phyloP scores from a whole-genome alignment of 1,140 invertebrate genomes.

The Drosophila sechellia region DNA sequence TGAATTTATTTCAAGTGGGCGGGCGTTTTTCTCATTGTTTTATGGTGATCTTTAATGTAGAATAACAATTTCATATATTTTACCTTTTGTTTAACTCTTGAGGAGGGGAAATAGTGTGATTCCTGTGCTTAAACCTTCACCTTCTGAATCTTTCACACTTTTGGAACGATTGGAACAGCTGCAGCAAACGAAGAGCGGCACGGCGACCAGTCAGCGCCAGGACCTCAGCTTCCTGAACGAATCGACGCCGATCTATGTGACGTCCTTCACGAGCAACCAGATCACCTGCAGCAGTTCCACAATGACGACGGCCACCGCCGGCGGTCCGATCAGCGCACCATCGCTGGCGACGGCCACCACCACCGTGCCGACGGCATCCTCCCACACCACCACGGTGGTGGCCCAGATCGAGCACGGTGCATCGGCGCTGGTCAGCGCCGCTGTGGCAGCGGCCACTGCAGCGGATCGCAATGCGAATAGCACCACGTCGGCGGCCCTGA shows the following conservation, averaged over 20 bases:
- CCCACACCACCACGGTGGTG: slow-evolving; percentile 41
- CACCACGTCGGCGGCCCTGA: slow-evolving; percentile 64
- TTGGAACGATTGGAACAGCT: slow-evolving; percentile 41
- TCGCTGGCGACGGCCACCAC: slow-evolving; percentile 66
- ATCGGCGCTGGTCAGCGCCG: slow-evolving; percentile 59
- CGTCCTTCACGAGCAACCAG: slow-evolving; percentile 89
- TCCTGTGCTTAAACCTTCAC: not conserved
- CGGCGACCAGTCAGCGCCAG: slow-evolving; percentile 86
- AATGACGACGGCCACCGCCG: slow-evolving; percentile 85
- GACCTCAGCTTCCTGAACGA: slow-evolving; percentile 85
- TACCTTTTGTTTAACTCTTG: no score
- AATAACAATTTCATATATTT: no score
- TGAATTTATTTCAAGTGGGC: no score
- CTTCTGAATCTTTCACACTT: not conserved
- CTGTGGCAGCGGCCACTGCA: slow-evolving; percentile 63
- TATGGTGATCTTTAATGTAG: no score
- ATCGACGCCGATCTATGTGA: slow-evolving; percentile 90
- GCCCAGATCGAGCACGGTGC: slow-evolving; percentile 38
- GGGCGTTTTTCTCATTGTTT: no score
- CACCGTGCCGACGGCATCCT: slow-evolving; percentile 42
- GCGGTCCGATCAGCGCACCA: slow-evolving; percentile 73
- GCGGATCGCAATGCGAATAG: slow-evolving; percentile 64
- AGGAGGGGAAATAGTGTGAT: not conserved
- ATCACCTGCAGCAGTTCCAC: slow-evolving; percentile 86
- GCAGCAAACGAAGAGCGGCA: slow-evolving; percentile 84